These are phyloP conservation scores for Endotricha flammealis DNA, from an alignment of 2,888 invertebrate genomes.

Conservation along the genomic window DNA sequence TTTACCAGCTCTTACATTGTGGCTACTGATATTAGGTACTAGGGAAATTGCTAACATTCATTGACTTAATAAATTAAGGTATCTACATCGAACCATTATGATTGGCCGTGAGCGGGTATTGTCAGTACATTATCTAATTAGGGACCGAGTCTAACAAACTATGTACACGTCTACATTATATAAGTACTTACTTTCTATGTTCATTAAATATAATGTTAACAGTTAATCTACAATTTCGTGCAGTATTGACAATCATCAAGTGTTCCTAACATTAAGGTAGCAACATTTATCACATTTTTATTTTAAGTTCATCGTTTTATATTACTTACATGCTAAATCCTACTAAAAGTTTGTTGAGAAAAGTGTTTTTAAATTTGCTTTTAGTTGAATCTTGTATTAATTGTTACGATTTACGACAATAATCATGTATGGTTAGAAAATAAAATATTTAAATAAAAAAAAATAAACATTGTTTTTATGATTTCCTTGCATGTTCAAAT, in stretches of 20 bases:
- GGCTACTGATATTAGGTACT: no score
- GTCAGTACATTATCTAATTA: constrained; percentile 4
- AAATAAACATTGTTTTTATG: no score
- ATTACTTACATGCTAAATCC: background rate
- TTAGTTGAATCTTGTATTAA: no score
- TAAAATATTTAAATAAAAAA: no score
- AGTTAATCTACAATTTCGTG: constrained; percentile 4
- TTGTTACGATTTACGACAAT: no score
- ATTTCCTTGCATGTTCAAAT: no score
- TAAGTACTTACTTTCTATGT: constrained; percentile 1
- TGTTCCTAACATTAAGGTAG: constrained; percentile 8
- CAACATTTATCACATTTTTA: constrained; percentile 18
- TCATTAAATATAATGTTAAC: constrained; percentile 4
- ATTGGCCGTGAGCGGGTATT: constrained; percentile 1
- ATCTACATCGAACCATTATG: background rate
- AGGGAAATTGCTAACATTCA: background rate
- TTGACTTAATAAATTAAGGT: background rate
- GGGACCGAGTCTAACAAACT: background rate
- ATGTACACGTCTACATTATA: constrained; percentile 3
- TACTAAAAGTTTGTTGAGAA: no score
- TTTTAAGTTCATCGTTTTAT: constrained; percentile 32
- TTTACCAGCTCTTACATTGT: no score
- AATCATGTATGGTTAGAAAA: no score
- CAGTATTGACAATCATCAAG: constrained; percentile 13
- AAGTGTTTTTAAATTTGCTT: no score